These are phyloP conservation scores for Agrilus mali DNA, from an alignment of 2,888 invertebrate species.

Conservation along the genomic window DNA sequence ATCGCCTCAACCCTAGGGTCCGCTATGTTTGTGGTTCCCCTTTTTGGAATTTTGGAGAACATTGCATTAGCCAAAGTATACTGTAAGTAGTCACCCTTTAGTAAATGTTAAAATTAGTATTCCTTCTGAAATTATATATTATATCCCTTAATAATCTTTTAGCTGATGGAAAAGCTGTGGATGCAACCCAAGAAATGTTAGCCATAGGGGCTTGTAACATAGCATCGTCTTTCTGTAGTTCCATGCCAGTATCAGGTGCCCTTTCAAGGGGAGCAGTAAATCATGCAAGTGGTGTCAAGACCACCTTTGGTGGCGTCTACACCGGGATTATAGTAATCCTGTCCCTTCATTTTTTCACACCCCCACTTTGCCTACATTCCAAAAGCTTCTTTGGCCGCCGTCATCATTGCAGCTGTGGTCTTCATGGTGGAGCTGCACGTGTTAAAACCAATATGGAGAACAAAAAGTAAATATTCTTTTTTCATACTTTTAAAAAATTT, in stretches of 20 bases:
- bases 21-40: slow-evolving; percentile 52
- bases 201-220: slow-evolving; percentile 53
- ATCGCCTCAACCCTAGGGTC: slow-evolving; percentile 49
- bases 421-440: slow-evolving; percentile 55
- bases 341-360: slow-evolving; percentile 48
- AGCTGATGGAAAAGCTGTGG: slow-evolving; percentile 47
- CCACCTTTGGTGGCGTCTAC: slow-evolving; percentile 52
- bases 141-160: slow-evolving; percentile 6
- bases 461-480: slow-evolving; percentile 42
- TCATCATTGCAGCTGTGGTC: slow-evolving; percentile 59
- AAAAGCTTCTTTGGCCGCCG: slow-evolving; percentile 52
- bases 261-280: slow-evolving; percentile 56
- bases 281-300: slow-evolving; percentile 56
- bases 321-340: slow-evolving; percentile 43
- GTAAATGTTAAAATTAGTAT: not conserved
- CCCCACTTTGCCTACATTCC: slow-evolving; percentile 53
- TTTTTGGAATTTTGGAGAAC: slow-evolving; percentile 55
- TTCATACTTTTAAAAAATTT: not conserved
- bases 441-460: slow-evolving; percentile 50
- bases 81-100: slow-evolving; percentile 20
- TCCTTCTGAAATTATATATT: not conserved
- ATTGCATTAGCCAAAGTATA: slow-evolving; percentile 63
- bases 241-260: slow-evolving; percentile 54
- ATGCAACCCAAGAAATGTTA: slow-evolving; percentile 60
- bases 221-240: slow-evolving; percentile 51